Percentiles rank a stretch among this genome's conserved stretches.
phyloP scores from a whole-genome alignment of 1,140 invertebrate genomes.

The Macrocentrus cingulum region DNA sequence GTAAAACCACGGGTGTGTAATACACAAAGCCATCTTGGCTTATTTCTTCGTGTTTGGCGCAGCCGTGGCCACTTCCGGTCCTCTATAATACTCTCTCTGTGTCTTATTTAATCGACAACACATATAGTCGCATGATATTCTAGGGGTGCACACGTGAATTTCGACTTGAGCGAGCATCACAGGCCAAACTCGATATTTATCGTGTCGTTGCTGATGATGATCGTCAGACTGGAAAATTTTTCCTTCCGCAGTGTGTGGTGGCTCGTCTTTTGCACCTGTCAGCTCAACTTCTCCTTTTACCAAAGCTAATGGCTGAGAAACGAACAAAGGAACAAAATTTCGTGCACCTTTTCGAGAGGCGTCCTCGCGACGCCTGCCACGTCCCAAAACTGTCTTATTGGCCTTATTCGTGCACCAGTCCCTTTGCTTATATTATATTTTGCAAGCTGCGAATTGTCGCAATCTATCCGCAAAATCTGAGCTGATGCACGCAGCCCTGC shows the following conservation, averaged over 20 bases:
- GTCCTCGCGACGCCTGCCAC: not conserved
- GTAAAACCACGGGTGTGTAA: slow-evolving; percentile 13
- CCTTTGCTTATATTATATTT: too few relatives aligned
- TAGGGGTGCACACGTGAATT: too few relatives aligned
- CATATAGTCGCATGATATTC: too few relatives aligned
- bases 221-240: slow-evolving; percentile 29
- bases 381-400: not conserved
- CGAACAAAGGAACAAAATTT: slow-evolving; percentile 25
- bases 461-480: too few relatives aligned
- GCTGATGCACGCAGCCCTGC: too few relatives aligned
- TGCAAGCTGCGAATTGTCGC: too few relatives aligned
- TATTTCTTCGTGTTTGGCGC: not conserved
- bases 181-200: slow-evolving; percentile 20
- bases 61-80: not conserved
- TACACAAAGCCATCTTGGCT: slow-evolving; percentile 6
- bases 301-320: slow-evolving; percentile 22
- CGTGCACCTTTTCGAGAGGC: slow-evolving; percentile 15
- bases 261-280: slow-evolving; percentile 23
- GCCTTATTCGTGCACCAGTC: too few relatives aligned
- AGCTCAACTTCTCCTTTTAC: slow-evolving; percentile 14
- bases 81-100: too few relatives aligned
- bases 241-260: slow-evolving; percentile 18
- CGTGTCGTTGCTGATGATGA: too few relatives aligned
- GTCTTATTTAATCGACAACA: too few relatives aligned
- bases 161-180: not conserved